Conservation (phyloP, 1,140 invertebrate genomes). For the Camponotus pennsylvanicus region DNA sequence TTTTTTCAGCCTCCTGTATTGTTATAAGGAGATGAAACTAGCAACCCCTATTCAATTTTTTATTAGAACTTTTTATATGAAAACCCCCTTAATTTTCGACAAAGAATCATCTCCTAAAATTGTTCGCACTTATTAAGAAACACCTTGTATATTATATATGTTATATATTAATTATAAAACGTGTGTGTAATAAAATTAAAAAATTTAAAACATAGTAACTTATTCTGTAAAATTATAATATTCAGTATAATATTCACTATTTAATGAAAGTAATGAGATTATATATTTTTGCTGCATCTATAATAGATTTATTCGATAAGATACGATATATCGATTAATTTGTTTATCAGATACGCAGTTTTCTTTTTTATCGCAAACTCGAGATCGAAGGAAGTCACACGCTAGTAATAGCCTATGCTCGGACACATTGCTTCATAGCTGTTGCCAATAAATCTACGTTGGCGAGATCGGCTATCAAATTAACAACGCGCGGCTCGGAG, state of each 20-base stretch:
- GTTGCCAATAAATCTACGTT: constrained; percentile 70
- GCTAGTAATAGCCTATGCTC: constrained; percentile 52
- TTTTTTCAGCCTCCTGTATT: too few relatives aligned
- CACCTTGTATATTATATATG: too few relatives aligned
- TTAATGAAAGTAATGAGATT: neutral
- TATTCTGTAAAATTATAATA: too few relatives aligned
- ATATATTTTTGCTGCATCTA: neutral
- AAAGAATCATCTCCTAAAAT: too few relatives aligned
- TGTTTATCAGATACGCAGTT: neutral
- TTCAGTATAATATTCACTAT: too few relatives aligned
- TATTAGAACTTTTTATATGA: too few relatives aligned
- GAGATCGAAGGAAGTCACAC: constrained; percentile 52
- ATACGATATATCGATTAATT: neutral
- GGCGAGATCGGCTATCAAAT: constrained; percentile 71
- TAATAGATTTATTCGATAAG: neutral
- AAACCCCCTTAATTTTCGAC: too few relatives aligned
- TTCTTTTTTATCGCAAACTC: neutral
- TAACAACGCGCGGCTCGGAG: constrained; percentile 60
- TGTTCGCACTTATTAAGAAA: too few relatives aligned
- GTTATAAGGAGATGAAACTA: too few relatives aligned
- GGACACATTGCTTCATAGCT: constrained; percentile 23
- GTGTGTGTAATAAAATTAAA: too few relatives aligned
- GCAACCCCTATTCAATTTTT: too few relatives aligned
- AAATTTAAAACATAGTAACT: neutral
- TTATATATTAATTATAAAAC: too few relatives aligned